Percentiles rank a stretch among this genome's conserved stretches.
Conservation (phyloP, 2,113 vertebrate genomes). For the Poeciliopsis occidentalis region DNA sequence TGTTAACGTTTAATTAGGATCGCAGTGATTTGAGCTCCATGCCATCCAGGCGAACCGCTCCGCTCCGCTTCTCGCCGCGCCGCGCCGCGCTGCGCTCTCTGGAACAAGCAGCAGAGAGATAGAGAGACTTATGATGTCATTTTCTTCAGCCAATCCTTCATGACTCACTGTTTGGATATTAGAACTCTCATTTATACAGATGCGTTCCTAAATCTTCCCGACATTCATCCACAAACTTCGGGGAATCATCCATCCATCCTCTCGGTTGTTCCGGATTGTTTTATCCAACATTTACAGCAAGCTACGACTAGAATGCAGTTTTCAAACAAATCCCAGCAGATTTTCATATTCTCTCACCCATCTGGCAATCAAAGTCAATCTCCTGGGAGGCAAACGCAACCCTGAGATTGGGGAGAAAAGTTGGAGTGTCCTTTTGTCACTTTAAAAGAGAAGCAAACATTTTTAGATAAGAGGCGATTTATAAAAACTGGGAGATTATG, state of each 20-base stretch:
- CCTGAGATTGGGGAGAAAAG: neutral
- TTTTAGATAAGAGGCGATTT: neutral
- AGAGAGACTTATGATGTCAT: conserved; percentile 44
- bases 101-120: conserved; percentile 3
- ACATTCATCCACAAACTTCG: neutral
- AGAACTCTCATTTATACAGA: neutral
- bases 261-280: neutral
- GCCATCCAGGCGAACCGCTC: neutral
- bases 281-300: neutral
- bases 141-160: conserved; percentile 34
- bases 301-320: neutral
- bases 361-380: neutral
- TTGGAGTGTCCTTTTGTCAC: too few relatives aligned
- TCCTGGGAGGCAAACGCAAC: neutral
- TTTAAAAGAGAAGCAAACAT: neutral
- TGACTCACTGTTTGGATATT: conserved; percentile 2
- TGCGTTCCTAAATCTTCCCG: neutral
- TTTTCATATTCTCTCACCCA: neutral
- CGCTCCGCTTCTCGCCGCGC: too few relatives aligned
- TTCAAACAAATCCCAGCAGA: neutral
- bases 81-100: neutral
- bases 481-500: too few relatives aligned
- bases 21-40: too few relatives aligned
- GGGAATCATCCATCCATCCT: neutral
- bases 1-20: neutral